Conservation (phyloP, 2,797 vertebrate species). For the Crocidura indochinensis region DNA sequence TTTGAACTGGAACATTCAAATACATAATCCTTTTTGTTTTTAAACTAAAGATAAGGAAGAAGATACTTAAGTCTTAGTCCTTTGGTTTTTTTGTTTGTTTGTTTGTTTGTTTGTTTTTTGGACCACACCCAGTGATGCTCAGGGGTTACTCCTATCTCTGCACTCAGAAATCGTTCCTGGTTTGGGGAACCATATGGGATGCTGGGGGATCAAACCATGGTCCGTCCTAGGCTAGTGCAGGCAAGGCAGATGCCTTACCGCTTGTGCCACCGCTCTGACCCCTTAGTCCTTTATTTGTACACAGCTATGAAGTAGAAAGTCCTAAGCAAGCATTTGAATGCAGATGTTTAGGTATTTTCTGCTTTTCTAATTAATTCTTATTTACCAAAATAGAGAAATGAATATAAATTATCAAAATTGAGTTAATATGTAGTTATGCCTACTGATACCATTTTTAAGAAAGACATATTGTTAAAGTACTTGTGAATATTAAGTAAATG, state of each 20-base stretch:
- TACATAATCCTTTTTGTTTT: background rate
- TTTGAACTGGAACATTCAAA: background rate
- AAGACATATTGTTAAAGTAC: slow-evolving; percentile 26
- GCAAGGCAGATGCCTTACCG: too few relatives aligned
- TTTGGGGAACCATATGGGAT: too few relatives aligned
- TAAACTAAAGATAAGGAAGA: slow-evolving; percentile 38
- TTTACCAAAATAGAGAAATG: slow-evolving; percentile 24
- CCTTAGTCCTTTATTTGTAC: slow-evolving; percentile 31
- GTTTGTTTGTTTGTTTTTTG: too few relatives aligned
- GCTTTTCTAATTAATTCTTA: slow-evolving; percentile 19
- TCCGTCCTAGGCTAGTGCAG: too few relatives aligned
- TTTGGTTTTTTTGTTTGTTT: too few relatives aligned
- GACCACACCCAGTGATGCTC: too few relatives aligned
- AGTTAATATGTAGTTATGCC: background rate
- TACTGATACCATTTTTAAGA: background rate
- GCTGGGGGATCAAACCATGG: too few relatives aligned
- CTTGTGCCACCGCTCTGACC: too few relatives aligned
- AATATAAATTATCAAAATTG: slow-evolving; percentile 8
- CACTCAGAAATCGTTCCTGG: too few relatives aligned
- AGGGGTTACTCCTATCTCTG: too few relatives aligned
- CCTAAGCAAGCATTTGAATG: background rate
- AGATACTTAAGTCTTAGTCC: slow-evolving; percentile 2
- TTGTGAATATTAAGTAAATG: background rate
- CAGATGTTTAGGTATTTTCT: slow-evolving; percentile 36
- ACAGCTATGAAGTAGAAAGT: slow-evolving; percentile 17